These are phyloP conservation scores for Sepioteuthis lessoniana DNA, from an alignment of 2,888 invertebrate species.

Conservation along the genomic window DNA sequence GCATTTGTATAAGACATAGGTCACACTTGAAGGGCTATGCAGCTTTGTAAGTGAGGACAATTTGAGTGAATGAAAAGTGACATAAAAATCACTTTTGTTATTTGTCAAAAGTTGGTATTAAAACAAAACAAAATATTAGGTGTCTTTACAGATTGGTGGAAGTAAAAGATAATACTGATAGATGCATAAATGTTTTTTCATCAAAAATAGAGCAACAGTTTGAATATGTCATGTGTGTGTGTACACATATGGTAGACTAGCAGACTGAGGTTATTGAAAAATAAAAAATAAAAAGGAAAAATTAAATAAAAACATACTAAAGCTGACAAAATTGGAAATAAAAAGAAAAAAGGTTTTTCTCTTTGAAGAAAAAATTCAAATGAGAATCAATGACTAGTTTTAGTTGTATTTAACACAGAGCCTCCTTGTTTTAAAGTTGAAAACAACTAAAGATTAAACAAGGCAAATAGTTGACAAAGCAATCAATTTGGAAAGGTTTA, in stretches of 20 bases:
- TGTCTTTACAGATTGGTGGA: neutral
- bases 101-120: neutral
- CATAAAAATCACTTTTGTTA: slow-evolving; percentile 33
- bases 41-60: neutral
- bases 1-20: neutral
- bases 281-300: neutral
- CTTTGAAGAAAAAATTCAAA: no score
- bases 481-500: neutral
- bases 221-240: neutral
- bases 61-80: neutral
- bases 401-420: neutral
- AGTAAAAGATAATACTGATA: neutral
- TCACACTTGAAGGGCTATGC: neutral
- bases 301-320: neutral
- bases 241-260: neutral
- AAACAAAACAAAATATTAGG: neutral
- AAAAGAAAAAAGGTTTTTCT: neutral
- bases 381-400: neutral
- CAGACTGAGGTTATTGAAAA: neutral
- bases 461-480: neutral
- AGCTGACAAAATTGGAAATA: slow-evolving; percentile 33
- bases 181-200: slow-evolving; percentile 33
- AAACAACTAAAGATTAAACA: neutral
- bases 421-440: neutral
- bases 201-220: slow-evolving; percentile 10